These are phyloP conservation scores for Hymenochirus boettgeri DNA, from an alignment of 2,113 vertebrate genomes.

Conservation along the genomic window DNA sequence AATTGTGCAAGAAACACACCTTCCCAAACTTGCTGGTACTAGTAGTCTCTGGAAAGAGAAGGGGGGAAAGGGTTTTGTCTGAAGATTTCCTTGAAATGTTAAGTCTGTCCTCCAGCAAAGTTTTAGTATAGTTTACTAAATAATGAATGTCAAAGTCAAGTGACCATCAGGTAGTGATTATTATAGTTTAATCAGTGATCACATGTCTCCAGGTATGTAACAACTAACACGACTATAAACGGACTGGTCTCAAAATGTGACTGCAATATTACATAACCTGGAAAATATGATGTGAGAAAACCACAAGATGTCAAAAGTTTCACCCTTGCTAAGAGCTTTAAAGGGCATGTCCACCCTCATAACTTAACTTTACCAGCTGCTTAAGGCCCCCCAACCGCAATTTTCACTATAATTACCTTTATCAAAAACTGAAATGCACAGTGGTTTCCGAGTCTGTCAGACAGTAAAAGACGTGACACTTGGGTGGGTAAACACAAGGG, in stretches of 20 bases:
- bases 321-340: too few relatives aligned
- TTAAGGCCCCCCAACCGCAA: too few relatives aligned
- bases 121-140: constrained; percentile 68
- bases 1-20: constrained; percentile 52
- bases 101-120: constrained; percentile 51
- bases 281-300: constrained; percentile 14
- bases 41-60: constrained; percentile 56
- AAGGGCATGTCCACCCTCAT: too few relatives aligned
- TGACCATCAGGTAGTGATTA: constrained; percentile 82
- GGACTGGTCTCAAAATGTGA: constrained; percentile 38
- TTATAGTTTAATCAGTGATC: constrained; percentile 73
- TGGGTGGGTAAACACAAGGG: too few relatives aligned
- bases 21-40: constrained; percentile 61
- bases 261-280: constrained; percentile 47
- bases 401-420: too few relatives aligned
- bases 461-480: too few relatives aligned
- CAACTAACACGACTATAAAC: constrained; percentile 54
- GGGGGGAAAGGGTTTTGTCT: constrained; percentile 47
- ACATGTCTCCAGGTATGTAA: constrained; percentile 80
- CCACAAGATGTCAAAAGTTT: not conserved
- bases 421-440: too few relatives aligned
- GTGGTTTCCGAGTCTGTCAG: too few relatives aligned
- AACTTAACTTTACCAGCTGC: too few relatives aligned
- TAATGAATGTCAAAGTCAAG: constrained; percentile 78
- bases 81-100: constrained; percentile 53